Evolutionary conservation across 2,113 vertebrate species (phyloP).

Genomic region (Sylvia atricapilla): DNA sequence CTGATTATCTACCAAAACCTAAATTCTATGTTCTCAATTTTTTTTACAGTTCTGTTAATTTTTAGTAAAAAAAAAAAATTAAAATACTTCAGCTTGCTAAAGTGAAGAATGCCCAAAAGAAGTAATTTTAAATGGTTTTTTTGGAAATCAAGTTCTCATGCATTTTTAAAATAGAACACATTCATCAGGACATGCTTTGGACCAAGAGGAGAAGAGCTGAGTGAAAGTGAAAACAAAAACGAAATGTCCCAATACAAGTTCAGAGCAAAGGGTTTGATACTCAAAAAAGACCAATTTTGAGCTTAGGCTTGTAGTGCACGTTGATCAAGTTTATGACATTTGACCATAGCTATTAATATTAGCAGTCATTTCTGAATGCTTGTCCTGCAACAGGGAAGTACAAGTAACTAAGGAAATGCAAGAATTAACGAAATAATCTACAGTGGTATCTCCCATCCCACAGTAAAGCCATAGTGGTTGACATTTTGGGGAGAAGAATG

Average conservation of each 20-base stretch:
- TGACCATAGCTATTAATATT: neutral
- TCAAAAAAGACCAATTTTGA: neutral
- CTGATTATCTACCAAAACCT: neutral
- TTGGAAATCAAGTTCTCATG: neutral
- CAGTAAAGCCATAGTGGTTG: neutral
- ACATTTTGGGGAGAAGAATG: neutral
- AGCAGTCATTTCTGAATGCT: neutral
- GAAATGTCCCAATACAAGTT: neutral
- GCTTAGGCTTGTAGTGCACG: neutral
- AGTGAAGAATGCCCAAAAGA: too few species aligned
- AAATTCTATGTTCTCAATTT: constrained; percentile 23
- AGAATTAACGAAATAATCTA: neutral
- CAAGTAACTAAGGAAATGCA: neutral
- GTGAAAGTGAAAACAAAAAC: neutral
- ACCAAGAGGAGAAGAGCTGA: neutral
- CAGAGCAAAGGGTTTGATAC: neutral
- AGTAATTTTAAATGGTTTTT: neutral
- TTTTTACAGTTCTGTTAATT: constrained; percentile 7
- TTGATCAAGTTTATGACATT: neutral
- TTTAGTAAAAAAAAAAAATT: neutral
- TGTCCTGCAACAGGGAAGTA: neutral
- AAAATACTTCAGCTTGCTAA: neutral
- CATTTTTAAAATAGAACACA: neutral
- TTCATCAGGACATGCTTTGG: neutral
- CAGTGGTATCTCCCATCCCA: neutral